phyloP scores from a whole-genome alignment of 2,797 vertebrate genomes.

The Adrianichthys oophorus region DNA sequence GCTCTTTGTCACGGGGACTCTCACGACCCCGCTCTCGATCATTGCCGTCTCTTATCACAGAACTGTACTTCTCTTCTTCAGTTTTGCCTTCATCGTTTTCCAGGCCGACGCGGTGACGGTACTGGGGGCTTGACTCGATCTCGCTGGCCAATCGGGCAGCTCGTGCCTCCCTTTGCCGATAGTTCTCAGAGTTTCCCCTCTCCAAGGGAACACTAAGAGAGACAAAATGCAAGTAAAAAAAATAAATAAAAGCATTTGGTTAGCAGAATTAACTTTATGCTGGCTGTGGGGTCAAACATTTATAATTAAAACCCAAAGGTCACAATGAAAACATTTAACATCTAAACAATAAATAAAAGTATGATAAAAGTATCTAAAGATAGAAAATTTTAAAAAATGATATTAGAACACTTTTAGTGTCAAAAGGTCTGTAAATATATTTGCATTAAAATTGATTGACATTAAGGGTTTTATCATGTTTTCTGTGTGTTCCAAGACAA shows the following conservation, averaged over 20 bases:
- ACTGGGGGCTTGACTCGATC: constrained; percentile 90
- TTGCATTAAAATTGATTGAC: too few relatives aligned
- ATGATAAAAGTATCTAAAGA: too few relatives aligned
- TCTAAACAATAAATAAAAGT: too few relatives aligned
- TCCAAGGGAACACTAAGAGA: constrained; percentile 84
- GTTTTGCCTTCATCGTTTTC: constrained; percentile 90
- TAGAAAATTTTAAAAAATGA: too few relatives aligned
- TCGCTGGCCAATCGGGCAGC: constrained; percentile 87
- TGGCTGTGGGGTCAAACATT: background rate
- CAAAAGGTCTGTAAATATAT: too few relatives aligned
- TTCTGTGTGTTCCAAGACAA: too few relatives aligned
- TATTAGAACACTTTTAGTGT: too few relatives aligned
- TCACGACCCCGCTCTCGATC: constrained; percentile 68
- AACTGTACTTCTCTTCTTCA: constrained; percentile 89
- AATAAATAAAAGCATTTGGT: background rate
- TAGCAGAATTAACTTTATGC: background rate
- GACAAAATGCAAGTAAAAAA: too few relatives aligned
- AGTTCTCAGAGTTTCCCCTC: constrained; percentile 85
- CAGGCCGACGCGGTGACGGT: constrained; percentile 83
- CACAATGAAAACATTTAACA: too few relatives aligned
- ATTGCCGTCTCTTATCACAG: constrained; percentile 78
- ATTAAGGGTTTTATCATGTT: too few relatives aligned
- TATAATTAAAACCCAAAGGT: background rate
- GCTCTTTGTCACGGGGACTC: constrained; percentile 73
- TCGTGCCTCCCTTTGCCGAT: constrained; percentile 86